Base-by-base conservation (phyloP, 2,888 invertebrate genomes). In the Hyposoter didymator region DNA sequence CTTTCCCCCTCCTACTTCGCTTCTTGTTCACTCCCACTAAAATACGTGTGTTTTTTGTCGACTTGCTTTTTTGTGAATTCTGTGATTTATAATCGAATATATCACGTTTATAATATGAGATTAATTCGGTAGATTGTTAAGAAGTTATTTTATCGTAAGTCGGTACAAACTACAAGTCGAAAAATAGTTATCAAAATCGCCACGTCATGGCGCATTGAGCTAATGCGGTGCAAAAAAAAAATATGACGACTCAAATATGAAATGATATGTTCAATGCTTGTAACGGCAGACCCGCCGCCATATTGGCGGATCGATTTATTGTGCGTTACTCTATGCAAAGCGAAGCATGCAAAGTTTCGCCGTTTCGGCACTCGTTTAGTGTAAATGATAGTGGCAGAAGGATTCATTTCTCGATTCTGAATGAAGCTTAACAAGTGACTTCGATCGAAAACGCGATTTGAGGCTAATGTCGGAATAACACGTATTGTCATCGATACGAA, bases 221-320 rank as follows among this genome's bases (percentile, higher is more conserved):
- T n/a, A 55, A 39, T 39, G 19, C 35, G 14, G 59, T 32, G 47
- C 28, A n/a, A 39, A 45, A 69, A 69, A 69, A 28, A 69, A 22
- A 49, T 73, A 12, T 49, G 59, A 59, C 59, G 28, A 59, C 10
- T 55, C 22, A 12, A 22, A 55, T 0, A 8, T 17, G 55, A 6
- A 59, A 14, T 17, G 39, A 14, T 35, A 28, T 17, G n/a, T 12
- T 59, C 49, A 43, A 35, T 70, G 78, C 59, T 70, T 64, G 59
- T 52, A 76, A 82, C 78, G 70, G 78, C 55, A 66, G 75, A 45
- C n/a, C 28, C 62, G 10, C 49, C 79, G 85, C 85, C 85, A 85
- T 85, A 72, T 85, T 85, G 75, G 75, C 69, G 43, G 70, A 85
- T 85, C 72, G 85, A 85, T 85, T 59, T 66, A 59, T 79, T 75